A percentile compares a stretch with the other conserved stretches of the same genome.
These are phyloP conservation scores for Cataglyphis altisquamis DNA, from an alignment of 2,888 invertebrate species.

Conservation along the genomic window DNA sequence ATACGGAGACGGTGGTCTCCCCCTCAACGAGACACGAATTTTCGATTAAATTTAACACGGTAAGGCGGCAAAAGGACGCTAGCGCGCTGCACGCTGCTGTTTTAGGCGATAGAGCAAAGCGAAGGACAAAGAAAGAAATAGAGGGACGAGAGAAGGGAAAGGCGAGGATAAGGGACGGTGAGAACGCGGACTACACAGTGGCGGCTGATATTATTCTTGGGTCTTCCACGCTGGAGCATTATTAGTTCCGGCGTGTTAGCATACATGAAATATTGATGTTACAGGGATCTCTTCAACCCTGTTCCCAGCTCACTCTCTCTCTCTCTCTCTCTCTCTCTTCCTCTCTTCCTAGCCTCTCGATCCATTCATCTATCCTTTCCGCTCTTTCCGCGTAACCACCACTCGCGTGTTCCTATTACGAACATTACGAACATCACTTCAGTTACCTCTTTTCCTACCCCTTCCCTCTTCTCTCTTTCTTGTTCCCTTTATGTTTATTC, in stretches of 20 bases:
- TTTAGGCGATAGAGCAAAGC: slow-evolving; percentile 57
- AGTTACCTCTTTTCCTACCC: slow-evolving; percentile 16
- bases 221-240: slow-evolving; percentile 84
- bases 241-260: slow-evolving; percentile 86
- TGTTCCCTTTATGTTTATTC: slow-evolving; percentile 27
- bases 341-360: slow-evolving; percentile 6
- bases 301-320: slow-evolving; percentile 24
- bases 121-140: slow-evolving; percentile 51
- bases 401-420: slow-evolving; percentile 33
- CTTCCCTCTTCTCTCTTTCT: background rate
- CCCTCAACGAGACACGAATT: slow-evolving; percentile 71
- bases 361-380: slow-evolving; percentile 44
- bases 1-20: slow-evolving; percentile 20
- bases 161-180: slow-evolving; percentile 49
- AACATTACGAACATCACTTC: slow-evolving; percentile 47
- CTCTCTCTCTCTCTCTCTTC: background rate
- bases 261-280: slow-evolving; percentile 86
- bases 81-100: slow-evolving; percentile 47
- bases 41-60: slow-evolving; percentile 78
- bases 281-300: slow-evolving; percentile 73
- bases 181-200: slow-evolving; percentile 69
- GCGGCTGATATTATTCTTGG: slow-evolving; percentile 85
- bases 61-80: slow-evolving; percentile 62
- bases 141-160: slow-evolving; percentile 40
- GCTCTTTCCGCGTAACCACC: slow-evolving; percentile 49